A percentile compares a stretch with the other conserved stretches of the same genome.
Conservation (phyloP, 2,113 vertebrate genomes). For the Panthera tigris region DNA sequence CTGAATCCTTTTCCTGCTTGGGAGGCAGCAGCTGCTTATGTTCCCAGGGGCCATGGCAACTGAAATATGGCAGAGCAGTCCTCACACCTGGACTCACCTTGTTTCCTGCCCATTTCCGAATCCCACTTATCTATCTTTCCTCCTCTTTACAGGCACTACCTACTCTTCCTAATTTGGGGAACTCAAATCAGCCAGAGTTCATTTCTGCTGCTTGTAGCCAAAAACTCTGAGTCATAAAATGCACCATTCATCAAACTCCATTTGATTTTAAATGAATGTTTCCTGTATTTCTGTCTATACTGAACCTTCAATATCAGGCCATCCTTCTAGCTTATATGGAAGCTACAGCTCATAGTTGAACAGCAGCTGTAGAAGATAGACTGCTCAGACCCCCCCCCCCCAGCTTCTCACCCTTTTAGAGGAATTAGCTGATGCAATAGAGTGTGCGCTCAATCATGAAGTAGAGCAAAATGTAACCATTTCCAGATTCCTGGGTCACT, state of each 20-base stretch:
- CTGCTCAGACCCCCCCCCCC: not conserved
- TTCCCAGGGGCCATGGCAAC: not conserved
- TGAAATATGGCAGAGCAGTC: not conserved
- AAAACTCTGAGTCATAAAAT: not conserved
- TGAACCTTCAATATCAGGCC: not conserved
- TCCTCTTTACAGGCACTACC: not conserved
- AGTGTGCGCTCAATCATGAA: not conserved
- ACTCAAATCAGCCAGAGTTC: not conserved
- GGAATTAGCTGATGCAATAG: not conserved
- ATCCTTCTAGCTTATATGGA: not conserved
- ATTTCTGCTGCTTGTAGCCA: not conserved
- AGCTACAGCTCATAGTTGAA: not conserved
- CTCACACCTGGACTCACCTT: not conserved
- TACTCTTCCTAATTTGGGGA: not conserved
- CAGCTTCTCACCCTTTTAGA: not conserved
- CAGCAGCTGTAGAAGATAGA: not conserved
- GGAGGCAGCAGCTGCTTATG: not conserved
- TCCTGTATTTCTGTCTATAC: not conserved
- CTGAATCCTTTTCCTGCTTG: not conserved
- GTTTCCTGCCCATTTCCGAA: not conserved
- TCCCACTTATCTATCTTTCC: not conserved
- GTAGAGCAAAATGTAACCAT: conserved; percentile 20
- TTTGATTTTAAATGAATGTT: not conserved
- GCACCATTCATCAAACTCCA: not conserved
- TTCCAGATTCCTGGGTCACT: conserved; percentile 15